phyloP scores from a whole-genome alignment of 2,113 vertebrate genomes.

The Mustela nigripes region DNA sequence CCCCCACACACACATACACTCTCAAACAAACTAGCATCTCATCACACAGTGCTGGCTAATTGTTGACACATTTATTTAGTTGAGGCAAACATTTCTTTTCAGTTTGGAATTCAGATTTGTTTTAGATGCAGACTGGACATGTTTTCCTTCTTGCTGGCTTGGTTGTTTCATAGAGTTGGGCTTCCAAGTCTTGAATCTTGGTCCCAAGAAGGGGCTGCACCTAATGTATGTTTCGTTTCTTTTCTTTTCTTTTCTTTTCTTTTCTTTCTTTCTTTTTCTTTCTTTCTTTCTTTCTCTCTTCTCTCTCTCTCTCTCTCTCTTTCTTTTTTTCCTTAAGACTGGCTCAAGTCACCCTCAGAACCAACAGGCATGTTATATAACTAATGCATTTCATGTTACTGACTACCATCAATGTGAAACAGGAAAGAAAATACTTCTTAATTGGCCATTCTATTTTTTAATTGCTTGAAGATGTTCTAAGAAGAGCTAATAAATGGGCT shows the following conservation, averaged over 20 bases:
- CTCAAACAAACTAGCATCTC: not conserved
- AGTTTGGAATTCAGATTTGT: constrained; percentile 30
- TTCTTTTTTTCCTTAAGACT: not conserved
- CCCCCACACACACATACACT: no score
- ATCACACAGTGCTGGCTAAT: not conserved
- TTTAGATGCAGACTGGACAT: not conserved
- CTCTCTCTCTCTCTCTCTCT: no score
- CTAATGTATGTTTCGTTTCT: not conserved
- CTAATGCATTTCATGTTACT: not conserved
- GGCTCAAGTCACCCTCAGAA: not conserved
- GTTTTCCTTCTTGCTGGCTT: constrained; percentile 5
- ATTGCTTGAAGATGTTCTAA: not conserved
- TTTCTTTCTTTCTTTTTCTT: not conserved
- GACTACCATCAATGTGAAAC: not conserved
- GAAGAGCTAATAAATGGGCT: not conserved
- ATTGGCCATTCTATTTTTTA: not conserved
- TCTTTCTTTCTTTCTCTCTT: not conserved
- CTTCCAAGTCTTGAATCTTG: not conserved
- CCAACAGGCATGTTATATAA: not conserved
- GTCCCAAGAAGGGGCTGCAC: not conserved
- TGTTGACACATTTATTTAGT: not conserved
- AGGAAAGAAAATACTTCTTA: constrained; percentile 7
- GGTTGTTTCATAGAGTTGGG: not conserved
- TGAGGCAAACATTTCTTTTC: constrained; percentile 14
- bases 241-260: constrained; percentile 13